phyloP scores from a whole-genome alignment of 2,797 vertebrate genomes.

The Sebastes kiyomatsui region DNA sequence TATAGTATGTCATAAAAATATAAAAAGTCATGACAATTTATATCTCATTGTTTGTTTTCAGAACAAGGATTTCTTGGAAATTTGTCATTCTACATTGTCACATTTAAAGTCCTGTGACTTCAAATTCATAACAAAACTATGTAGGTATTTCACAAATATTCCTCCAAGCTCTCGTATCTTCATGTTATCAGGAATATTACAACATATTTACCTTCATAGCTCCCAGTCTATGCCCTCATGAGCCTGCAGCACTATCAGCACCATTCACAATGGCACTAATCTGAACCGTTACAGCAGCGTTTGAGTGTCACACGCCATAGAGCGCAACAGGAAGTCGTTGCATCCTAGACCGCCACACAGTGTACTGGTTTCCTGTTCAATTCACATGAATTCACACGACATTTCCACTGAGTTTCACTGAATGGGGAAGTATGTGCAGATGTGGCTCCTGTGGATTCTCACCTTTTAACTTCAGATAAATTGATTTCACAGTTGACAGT shows the following conservation, averaged over 20 bases:
- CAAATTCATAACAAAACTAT: background rate
- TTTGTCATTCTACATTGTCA: background rate
- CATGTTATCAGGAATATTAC: background rate
- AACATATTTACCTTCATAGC: conserved; percentile 11
- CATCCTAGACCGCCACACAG: background rate
- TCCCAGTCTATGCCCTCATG: background rate
- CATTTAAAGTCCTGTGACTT: background rate
- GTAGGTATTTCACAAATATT: background rate
- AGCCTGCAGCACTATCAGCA: background rate
- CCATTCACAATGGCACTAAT: background rate
- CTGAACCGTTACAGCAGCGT: background rate
- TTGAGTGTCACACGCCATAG: background rate
- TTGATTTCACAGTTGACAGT: background rate
- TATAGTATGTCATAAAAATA: too few relatives aligned
- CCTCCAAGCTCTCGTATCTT: background rate
- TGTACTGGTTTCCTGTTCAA: too few relatives aligned
- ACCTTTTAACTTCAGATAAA: background rate
- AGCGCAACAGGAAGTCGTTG: conserved; percentile 6
- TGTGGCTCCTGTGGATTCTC: background rate
- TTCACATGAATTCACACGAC: background rate
- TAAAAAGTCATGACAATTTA: too few relatives aligned
- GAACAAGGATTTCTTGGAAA: background rate
- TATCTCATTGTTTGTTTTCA: background rate
- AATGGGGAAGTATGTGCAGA: background rate
- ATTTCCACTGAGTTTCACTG: background rate